Base-by-base conservation (phyloP, 2,888 invertebrate genomes). In the Tupiocoris notatus region DNA sequence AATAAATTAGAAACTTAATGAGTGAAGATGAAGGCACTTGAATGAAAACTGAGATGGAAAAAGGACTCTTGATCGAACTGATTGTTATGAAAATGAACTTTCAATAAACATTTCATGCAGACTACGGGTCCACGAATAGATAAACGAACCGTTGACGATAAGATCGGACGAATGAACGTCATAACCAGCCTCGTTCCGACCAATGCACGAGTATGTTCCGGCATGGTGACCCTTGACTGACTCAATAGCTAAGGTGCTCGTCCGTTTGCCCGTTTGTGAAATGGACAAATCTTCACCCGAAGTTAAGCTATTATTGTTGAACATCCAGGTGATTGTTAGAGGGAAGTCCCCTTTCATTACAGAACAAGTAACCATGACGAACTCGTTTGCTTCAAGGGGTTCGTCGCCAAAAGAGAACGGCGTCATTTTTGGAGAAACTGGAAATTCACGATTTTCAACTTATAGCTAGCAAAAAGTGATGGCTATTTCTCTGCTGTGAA, bases 121-220 rank as follows among this genome's bases (percentile, higher is more conserved):
- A n/a, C n/a, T n/a, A n/a, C n/a, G n/a, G n/a, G n/a, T n/a, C n/a
- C n/a, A n/a, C n/a, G n/a, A n/a, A n/a, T 22, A 21, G 61, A 22
- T 16, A 20, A 9, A 65, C 79, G 67, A 79, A 92, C 92, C 92
- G 83, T 92, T 92, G 65, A 92, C 91, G 80, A 87, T 85, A 81
- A 93, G 86, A 82, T 87, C 86, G 65, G 91, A 86, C 3, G 90
- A 88, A 83, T 88, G 89, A 82, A 88, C 88, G 62, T 89, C 86
- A 79, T 86, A 85, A 78, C 92, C 92, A 58, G 91, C 91, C 81
- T 85, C 85, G 84, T 92, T 92, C 68, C 85, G 85, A 16, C 89
- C 92, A 73, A 87, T 86, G 83, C 93, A 93, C 80, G 90, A 90
- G 82, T 92, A 93, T 77, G 89, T 86, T 80, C 93, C 93, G 79